Evolutionary conservation across 2,113 vertebrate genomes (phyloP).

Genomic region (Platycercus adscitus): DNA sequence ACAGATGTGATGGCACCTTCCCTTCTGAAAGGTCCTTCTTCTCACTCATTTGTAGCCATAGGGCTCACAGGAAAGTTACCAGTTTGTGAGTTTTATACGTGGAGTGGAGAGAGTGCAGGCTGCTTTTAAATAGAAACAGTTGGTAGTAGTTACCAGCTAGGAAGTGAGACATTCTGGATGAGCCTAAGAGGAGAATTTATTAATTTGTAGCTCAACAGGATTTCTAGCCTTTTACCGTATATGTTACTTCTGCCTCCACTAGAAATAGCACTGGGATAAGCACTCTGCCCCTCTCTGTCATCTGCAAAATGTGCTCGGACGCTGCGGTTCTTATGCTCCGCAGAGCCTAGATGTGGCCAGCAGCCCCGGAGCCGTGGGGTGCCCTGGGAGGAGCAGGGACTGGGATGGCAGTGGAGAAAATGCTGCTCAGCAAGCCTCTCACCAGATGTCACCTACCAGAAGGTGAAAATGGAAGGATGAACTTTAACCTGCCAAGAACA

Average conservation of each 20-base stretch:
- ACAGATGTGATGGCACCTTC: background rate
- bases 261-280: background rate
- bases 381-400: background rate
- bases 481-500: background rate
- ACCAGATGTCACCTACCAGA: background rate
- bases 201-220: background rate
- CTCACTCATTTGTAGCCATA: background rate
- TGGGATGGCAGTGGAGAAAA: background rate
- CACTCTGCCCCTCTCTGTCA: background rate
- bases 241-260: background rate
- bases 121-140: conserved; percentile 38
- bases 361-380: background rate
- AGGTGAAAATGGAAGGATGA: background rate
- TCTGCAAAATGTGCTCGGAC: rapidly evolving
- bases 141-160: conserved; percentile 27
- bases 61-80: conserved; percentile 17
- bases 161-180: background rate
- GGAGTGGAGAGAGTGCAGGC: conserved; percentile 14
- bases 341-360: background rate
- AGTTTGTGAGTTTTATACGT: conserved; percentile 25
- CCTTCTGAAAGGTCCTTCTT: background rate
- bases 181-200: background rate
- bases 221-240: background rate
- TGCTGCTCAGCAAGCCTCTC: background rate
- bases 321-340: background rate